Evolutionary conservation across 2,888 invertebrate species (phyloP).

Genomic region (Sarcophaga caerulescens): DNA sequence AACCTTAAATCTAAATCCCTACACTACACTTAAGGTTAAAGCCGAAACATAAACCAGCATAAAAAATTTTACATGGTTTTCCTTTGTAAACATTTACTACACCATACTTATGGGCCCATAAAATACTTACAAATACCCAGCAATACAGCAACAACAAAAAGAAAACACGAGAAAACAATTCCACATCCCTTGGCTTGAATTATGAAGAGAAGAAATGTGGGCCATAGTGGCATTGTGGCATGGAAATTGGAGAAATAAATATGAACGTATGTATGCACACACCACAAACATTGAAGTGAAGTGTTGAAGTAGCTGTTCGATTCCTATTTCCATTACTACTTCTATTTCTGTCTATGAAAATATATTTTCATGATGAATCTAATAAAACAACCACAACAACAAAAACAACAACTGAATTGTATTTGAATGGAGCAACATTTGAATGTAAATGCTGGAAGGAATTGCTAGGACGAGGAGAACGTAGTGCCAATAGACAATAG

Average conservation of each 20-base stretch:
- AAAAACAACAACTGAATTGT: not conserved
- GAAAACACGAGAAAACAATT: no score
- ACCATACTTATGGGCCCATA: not conserved
- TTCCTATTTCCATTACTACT: no score
- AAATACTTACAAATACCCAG: not conserved
- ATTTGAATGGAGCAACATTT: slow-evolving; percentile 29
- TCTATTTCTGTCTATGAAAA: no score
- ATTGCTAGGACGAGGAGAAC: not conserved
- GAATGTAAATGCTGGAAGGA: slow-evolving; percentile 13
- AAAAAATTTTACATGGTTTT: not conserved
- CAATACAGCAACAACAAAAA: not conserved
- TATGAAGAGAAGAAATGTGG: no score
- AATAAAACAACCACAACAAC: not conserved
- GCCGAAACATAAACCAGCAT: slow-evolving; percentile 15
- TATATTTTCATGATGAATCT: no score
- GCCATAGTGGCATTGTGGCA: no score
- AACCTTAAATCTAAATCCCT: not conserved
- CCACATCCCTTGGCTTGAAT: no score
- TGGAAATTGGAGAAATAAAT: no score
- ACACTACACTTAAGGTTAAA: not conserved
- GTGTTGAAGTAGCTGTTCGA: no score
- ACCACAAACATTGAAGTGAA: no score
- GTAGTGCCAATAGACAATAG: not conserved
- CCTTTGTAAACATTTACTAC: not conserved
- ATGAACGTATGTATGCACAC: no score